Base-by-base conservation (phyloP, 2,797 vertebrate genomes). In the Anomalospiza imberbis region DNA sequence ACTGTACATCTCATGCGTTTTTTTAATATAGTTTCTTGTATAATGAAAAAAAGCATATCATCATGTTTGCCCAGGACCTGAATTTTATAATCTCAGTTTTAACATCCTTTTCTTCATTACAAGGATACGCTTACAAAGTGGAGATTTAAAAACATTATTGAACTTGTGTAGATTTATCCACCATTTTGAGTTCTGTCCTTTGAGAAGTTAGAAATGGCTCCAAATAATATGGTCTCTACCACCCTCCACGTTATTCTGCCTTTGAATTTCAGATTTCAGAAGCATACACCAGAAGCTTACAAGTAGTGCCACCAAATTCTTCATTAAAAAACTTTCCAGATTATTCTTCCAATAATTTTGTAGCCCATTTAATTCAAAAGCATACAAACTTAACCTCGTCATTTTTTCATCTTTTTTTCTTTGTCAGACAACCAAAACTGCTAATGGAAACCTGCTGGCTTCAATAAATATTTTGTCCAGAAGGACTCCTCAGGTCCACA, bases 71-170 rank as follows among this genome's bases (percentile, higher is more conserved):
- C 60, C 29, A 24, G 12, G 68, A 63, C 47, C 20, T 48, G 74
- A 84, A 75, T 87, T 96, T 93, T 80, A 65, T 71, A 71, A 81
- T 77, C 65, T 83, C 26, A 77, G 25, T 55, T 84, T 92, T 83
- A 75, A 73, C 10, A 13, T 26, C 9, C 42, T 91, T 92, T 60
- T 83, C 66, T 78, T 94, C 16, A 2, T 75, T 92, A 76, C 4
- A 90, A 48, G 45, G 91, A 48, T 60, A 67, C 0, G 0, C 16
- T 79, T 79, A 58, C 7, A 63, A 68, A 78, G 51, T 1, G 2
- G 8, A 71, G 14, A 45, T 53, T 90, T 60, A 89, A 96, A 93
- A 91, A 85, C 34, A 40, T 9, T 55, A 85, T 67, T 78, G 60
- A 94, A 55, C 22, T 17, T 77, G 24, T 62, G 62, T 29, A 91